Percentiles rank a stretch among this genome's conserved stretches.
Evolutionary conservation across 2,113 vertebrate genomes (phyloP).

Genomic region (Chinchilla lanigera): DNA sequence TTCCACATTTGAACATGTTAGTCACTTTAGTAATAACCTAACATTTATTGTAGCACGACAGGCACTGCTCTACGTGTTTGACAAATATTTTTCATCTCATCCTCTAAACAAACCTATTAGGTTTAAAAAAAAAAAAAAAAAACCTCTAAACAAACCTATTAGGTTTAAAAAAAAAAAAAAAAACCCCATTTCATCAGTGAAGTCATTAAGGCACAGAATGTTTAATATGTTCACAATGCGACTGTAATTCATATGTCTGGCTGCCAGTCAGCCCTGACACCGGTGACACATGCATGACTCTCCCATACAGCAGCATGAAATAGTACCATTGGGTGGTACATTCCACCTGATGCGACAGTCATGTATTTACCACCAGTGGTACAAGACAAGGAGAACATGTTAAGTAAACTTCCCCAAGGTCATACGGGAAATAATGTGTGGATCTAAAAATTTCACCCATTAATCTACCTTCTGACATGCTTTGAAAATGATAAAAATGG

Average conservation of each 20-base stretch:
- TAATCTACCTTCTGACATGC: background rate
- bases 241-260: background rate
- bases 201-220: slow-evolving; percentile 42
- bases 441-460: slow-evolving; percentile 6
- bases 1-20: slow-evolving; percentile 17
- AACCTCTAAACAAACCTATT: background rate
- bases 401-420: background rate
- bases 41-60: slow-evolving; percentile 10
- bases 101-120: background rate
- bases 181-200: slow-evolving; percentile 33
- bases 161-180: background rate
- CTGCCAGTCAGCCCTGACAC: background rate
- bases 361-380: background rate
- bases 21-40: slow-evolving; percentile 10
- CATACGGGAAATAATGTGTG: slow-evolving; percentile 21
- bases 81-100: slow-evolving; percentile 50
- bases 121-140: too few species aligned
- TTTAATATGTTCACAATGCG: background rate
- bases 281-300: background rate
- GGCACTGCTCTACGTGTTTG: slow-evolving; percentile 4
- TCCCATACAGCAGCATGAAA: background rate
- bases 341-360: background rate
- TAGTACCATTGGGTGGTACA: background rate
- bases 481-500: background rate
- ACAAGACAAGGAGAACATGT: background rate